Conservation (phyloP, 1,140 invertebrate genomes). For the Trichoplusia ni region DNA sequence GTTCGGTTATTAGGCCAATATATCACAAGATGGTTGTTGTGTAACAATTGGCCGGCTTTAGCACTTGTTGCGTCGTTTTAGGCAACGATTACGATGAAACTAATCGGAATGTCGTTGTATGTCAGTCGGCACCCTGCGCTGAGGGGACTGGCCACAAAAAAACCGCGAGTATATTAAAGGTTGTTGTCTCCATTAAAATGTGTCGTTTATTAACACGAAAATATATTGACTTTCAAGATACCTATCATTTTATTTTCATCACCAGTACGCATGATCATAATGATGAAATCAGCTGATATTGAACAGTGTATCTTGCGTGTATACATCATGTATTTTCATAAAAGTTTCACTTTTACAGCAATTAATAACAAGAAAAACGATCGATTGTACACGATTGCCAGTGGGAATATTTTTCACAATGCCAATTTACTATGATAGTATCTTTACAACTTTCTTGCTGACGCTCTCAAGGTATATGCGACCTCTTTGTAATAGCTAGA, state of each 20-base stretch:
- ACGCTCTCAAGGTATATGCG: conserved; percentile 39
- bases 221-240: too few relatives aligned
- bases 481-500: conserved; percentile 36
- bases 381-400: conserved; percentile 25
- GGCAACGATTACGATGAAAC: conserved; percentile 37
- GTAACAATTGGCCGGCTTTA: conserved; percentile 9
- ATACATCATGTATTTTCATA: conserved; percentile 3
- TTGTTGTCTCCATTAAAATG: too few relatives aligned
- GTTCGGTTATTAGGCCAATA: background rate
- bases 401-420: conserved; percentile 24
- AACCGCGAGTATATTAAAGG: too few relatives aligned
- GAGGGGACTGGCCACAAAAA: background rate
- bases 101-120: conserved; percentile 33
- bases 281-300: too few relatives aligned
- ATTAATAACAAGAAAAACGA: conserved; percentile 24
- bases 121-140: conserved; percentile 32
- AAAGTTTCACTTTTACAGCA: conserved; percentile 38
- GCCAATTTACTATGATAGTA: background rate
- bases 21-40: conserved; percentile 15
- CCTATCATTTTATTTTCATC: too few relatives aligned
- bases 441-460: conserved; percentile 12
- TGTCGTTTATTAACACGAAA: too few relatives aligned
- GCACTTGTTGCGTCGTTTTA: conserved; percentile 47
- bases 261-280: too few relatives aligned
- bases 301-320: conserved; percentile 9